Evolutionary conservation across 2,888 invertebrate genomes (phyloP).

Genomic region (Amphipyra berbera): DNA sequence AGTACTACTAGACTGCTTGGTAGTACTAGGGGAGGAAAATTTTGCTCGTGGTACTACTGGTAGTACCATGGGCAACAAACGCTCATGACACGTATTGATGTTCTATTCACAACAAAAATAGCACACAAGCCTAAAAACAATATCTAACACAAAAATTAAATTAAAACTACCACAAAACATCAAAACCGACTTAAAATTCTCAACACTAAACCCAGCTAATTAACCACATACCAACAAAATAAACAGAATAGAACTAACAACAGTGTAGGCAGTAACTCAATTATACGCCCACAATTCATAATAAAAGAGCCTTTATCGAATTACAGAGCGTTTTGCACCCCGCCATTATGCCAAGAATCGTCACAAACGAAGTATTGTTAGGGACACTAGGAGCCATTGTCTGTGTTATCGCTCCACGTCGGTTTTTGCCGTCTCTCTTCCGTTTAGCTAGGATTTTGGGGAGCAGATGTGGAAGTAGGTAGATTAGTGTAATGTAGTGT

Average conservation of each 20-base stretch:
- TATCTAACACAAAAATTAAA: not conserved
- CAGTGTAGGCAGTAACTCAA: conserved; percentile 79
- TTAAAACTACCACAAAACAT: not conserved
- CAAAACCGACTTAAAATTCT: conserved; percentile 1
- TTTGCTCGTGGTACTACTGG: no score
- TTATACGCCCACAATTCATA: conserved; percentile 85
- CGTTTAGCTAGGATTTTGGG: conserved; percentile 72
- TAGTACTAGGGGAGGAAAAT: no score
- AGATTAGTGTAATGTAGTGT: conserved; percentile 14
- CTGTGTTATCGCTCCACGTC: conserved; percentile 85
- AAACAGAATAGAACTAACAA: conserved; percentile 72
- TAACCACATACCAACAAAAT: conserved; percentile 62
- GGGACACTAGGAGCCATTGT: conserved; percentile 87
- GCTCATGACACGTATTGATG: no score
- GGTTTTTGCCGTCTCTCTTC: conserved; percentile 87
- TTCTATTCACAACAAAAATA: no score
- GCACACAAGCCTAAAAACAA: no score
- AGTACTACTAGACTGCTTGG: no score
- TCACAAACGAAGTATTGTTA: conserved; percentile 89
- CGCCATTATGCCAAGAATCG: conserved; percentile 87
- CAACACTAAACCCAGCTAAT: conserved; percentile 40
- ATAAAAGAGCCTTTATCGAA: conserved; percentile 87
- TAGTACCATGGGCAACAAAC: no score
- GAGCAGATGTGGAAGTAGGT: conserved; percentile 69
- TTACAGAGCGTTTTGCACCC: conserved; percentile 84